Base-by-base conservation (phyloP, 2,113 vertebrate species). In the Oreochromis aureus region DNA sequence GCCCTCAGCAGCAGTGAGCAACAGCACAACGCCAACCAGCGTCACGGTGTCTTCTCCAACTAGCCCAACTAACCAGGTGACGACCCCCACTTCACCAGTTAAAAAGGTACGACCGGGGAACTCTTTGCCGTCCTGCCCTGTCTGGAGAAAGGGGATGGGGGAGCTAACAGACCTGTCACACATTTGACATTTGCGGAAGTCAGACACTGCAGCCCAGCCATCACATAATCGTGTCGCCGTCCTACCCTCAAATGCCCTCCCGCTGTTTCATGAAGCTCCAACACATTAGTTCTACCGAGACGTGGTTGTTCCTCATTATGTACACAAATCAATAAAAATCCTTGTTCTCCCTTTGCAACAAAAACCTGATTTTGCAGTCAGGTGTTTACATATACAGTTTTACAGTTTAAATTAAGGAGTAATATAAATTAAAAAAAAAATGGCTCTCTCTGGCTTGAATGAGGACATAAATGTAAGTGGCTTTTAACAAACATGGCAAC, bases 81-180 rank as follows among this genome's bases (percentile, higher is more conserved):
- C 97, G 51, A 96, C 97, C 83, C 99, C 98, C 86, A 95, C 97
- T n/a, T 99, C 98, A 59, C 98, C 98, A 61, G 80, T 97, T 69
- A 99, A 99, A 93, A 99, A 99, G 98, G 99, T 99, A 98, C 91
- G 87, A 73, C 16, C 34, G 59, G 46, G 56, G 80, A 80, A 34
- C 44, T 32, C 54, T 39, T 36, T 18, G 3, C 6, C 24, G 24
- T 44, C 54, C 44, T 36, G 4, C 30, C 34, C 46, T 12, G 19
- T 6, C 12, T 48, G 7, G 4, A 76, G 69, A 76, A 76, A 16
- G 36, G 36, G 16, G 18, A 19, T 24, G 11, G 63, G 63, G 63
- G 11, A 12, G 11, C 46, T 15, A n/a, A 54, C 4, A 54, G 10
- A 19, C 19, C 4, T 22, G 19, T n/a, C 8, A 10, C 4, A 54